A percentile compares a stretch with the other conserved stretches of the same genome.
Conservation (phyloP, 2,797 vertebrate species). For the Sebastes itinus region DNA sequence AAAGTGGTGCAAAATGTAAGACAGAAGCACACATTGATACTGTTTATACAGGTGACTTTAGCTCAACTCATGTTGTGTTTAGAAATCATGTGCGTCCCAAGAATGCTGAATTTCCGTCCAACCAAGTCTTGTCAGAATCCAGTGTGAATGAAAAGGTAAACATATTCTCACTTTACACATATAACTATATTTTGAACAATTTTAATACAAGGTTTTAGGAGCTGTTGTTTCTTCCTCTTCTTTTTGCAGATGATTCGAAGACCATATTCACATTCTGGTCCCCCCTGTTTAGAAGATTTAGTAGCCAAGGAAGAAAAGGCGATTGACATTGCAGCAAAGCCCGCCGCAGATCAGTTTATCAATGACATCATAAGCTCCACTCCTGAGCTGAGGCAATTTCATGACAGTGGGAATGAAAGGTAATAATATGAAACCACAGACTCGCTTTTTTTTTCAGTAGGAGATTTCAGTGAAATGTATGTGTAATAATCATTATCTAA, state of each 20-base stretch:
- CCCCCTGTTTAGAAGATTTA: constrained; percentile 53
- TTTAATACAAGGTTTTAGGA: not conserved
- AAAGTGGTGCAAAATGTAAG: not conserved
- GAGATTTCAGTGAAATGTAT: not conserved
- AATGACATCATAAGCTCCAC: constrained; percentile 83
- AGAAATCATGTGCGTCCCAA: constrained; percentile 74
- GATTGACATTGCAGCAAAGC: constrained; percentile 33
- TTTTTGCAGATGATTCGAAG: constrained; percentile 43
- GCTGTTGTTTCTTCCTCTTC: not conserved
- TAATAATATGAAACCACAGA: constrained; percentile 40
- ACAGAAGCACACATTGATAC: not conserved
- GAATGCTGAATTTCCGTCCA: constrained; percentile 62
- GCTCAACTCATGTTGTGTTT: constrained; percentile 15
- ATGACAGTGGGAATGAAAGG: constrained; percentile 66
- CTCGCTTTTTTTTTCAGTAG: not conserved
- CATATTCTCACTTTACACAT: not conserved
- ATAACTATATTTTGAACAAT: not conserved
- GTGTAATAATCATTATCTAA: not conserved
- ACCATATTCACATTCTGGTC: constrained; percentile 56
- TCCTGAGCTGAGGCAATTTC: constrained; percentile 79
- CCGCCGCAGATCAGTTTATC: constrained; percentile 66
- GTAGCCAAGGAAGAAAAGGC: constrained; percentile 40
- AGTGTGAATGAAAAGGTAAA: constrained; percentile 66
- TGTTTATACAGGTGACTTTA: constrained; percentile 1
- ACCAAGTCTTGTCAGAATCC: constrained; percentile 37